A percentile compares a stretch with the other conserved stretches of the same genome.
Evolutionary conservation across 1,140 invertebrate genomes (phyloP).

Genomic region (Cydia amplana): DNA sequence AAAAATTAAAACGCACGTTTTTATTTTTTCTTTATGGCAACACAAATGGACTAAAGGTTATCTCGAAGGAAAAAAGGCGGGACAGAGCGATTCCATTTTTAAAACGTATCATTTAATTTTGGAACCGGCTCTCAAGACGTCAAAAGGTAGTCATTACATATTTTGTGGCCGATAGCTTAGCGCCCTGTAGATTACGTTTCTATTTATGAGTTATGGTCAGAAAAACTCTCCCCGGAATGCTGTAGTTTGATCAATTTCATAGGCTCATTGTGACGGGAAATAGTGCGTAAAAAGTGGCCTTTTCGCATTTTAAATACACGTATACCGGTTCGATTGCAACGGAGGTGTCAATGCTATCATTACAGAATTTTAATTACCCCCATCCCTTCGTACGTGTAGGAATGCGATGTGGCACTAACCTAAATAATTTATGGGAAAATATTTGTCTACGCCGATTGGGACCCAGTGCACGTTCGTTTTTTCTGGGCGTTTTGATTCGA

Average conservation of each 20-base stretch:
- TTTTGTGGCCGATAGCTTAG: slow-evolving; percentile 68
- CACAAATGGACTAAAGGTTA: slow-evolving; percentile 76
- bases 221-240: slow-evolving; percentile 11
- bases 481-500: slow-evolving; percentile 29
- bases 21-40: slow-evolving; percentile 73
- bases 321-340: slow-evolving; percentile 38
- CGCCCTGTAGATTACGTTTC: slow-evolving; percentile 57
- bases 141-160: slow-evolving; percentile 78
- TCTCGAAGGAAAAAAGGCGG: slow-evolving; percentile 78
- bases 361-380: slow-evolving; percentile 72
- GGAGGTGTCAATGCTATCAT: slow-evolving; percentile 62
- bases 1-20: slow-evolving; percentile 76
- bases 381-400: slow-evolving; percentile 65
- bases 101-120: slow-evolving; percentile 80
- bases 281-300: slow-evolving; percentile 30
- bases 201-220: slow-evolving; percentile 47
- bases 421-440: slow-evolving; percentile 72
- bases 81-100: slow-evolving; percentile 79
- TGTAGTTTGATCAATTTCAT: slow-evolving; percentile 7
- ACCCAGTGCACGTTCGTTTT: slow-evolving; percentile 25
- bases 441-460: slow-evolving; percentile 39
- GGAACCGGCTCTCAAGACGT: slow-evolving; percentile 77
- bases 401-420: slow-evolving; percentile 64
- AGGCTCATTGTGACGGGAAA: slow-evolving; percentile 13
- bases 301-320: slow-evolving; percentile 45